Base-by-base conservation (phyloP, 2,888 invertebrate genomes). In the Hoplodrina blanda region DNA sequence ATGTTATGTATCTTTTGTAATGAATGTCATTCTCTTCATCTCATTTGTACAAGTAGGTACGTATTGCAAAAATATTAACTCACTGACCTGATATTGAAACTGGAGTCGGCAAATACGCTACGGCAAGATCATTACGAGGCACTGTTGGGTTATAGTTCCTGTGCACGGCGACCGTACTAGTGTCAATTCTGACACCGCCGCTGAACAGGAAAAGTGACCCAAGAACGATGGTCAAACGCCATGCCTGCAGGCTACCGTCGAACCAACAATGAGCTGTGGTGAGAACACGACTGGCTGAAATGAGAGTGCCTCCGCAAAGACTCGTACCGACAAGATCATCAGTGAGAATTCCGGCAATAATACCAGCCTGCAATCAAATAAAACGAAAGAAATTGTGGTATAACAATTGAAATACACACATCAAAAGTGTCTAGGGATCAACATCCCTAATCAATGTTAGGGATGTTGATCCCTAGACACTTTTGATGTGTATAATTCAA, bases 201-300 rank as follows among this genome's bases (percentile, higher is more conserved):
- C 63, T 71, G 83, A 90, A 92, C 6, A 92, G 73, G 0, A 76
- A 33, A 3, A 74, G 64, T 4, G 92, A 89, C 17, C 91, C 93
- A 6, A 93, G 88, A 0, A 92, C 88, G 0, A 92, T 90, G 3
- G 88, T 90, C 7, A 91, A 64, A 25, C 82, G 80, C 88, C 89
- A 90, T 1, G 83, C 91, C 55, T 90, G 91, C 71, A 88, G 75
- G 0, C 30, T 3, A 7, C 93, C 93, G 59, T 93, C 93, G 30
- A 63, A 87, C 93, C 93, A 93, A 79, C 93, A 93, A 73, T 93
- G 93, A 19, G 92, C 93, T 15, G 92, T 93, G 0, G 92, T 93
- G 19, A 92, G 49, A 2, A 92, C 83, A 91, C 46, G 0, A 92
- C 78, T 73, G n/a, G 52, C 5, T 19, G 73, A 78, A 57, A 73